Base-by-base conservation (phyloP, 2,797 vertebrate species). In the Varecia variegata region DNA sequence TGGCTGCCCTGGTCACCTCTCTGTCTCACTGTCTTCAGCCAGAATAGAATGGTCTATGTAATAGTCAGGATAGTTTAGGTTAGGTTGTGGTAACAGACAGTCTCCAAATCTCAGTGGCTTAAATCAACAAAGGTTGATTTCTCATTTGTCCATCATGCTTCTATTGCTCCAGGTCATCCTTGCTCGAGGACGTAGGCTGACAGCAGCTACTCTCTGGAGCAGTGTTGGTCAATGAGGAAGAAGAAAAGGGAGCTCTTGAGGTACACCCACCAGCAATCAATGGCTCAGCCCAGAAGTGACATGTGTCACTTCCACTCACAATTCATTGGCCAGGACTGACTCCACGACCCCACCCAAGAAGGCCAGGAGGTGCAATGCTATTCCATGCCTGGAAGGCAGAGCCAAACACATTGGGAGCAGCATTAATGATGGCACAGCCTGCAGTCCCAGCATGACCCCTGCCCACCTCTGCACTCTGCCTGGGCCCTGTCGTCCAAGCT, bases 81-180 rank as follows among this genome's bases (percentile, higher is more conserved):
- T 81, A 84, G 77, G 60, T 60, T 20, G 30, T 79, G 20, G 70
- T 89, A 77, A 89, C 60, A 81, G 80, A 84, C 47, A 50, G 32
- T 80, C 40, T 86, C 60, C 56, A 91, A 45, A 86, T 80, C 56
- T 89, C 79, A 87, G 54, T 83, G 58, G 79, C 43, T 97, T 85
- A 74, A 73, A 38, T 87, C 81, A 87, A 77, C 65, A 67, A 92
- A 87, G 35, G 27, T 80, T 92, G 80, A n/a, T 89, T 91, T 92
- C 83, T 95, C 50, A 30, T 35, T 87, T 89, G 62, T 76, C 43
- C 30, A 3, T 52, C n/a, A 35, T 67, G 88, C 73, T 20, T 93
- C 94, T 70, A 13, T 54, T 70, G 43, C 68, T 83, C n/a, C 62
- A 30, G 77, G 56, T 82, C 56, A 70, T 71, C n/a, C 23, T 86